Evolutionary conservation across 2,888 invertebrate species (phyloP), one percentile per base, ranked within the genome.

Genomic region (Norana najaformis): DNA sequence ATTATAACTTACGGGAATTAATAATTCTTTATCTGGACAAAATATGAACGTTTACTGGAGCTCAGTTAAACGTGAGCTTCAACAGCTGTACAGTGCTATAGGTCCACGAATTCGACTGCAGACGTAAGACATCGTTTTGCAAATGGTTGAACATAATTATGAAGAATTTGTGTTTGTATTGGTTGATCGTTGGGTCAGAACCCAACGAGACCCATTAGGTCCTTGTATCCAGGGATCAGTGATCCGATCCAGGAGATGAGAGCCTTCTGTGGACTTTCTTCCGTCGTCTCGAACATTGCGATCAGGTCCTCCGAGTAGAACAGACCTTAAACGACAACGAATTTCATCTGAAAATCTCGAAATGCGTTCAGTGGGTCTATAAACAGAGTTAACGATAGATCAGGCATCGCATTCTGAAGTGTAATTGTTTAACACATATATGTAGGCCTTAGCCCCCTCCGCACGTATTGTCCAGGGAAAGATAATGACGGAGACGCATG

Each of bases 181-280:
- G 30, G 30, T n/a, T n/a, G 69, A 69, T 69, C n/a, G 6, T 69
- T n/a, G 30, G 47, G 13, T 34, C 35, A 69, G 0, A 20, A 35
- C 35, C 14, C 35, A 30, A 91, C 83, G 18, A 90, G 85, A 11
- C 23, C 82, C 91, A 91, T 90, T 35, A 92, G 38, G 83, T 85
- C 39, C 82, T 91, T 89, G 89, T 92, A 92, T 36, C 89, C 82
- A 30, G 92, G 92, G 14, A 92, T 39, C 5, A 89, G 23, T 8
- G 88, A 88, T 35, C 91, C 82, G 37, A 92, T 53, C 89, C 90
- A 85, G 36, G 34, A 89, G 90, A 91, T 88, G 34, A 91, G 53
- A 16, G 83, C 38, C 83, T 85, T 69, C 20, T 18, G 47, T 14
- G 88, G 88, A 89, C 36, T 89, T 1, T 34, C 23, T 38, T 39